Base-by-base conservation (phyloP, 1,140 invertebrate species). In the Heliconius eleuchia region DNA sequence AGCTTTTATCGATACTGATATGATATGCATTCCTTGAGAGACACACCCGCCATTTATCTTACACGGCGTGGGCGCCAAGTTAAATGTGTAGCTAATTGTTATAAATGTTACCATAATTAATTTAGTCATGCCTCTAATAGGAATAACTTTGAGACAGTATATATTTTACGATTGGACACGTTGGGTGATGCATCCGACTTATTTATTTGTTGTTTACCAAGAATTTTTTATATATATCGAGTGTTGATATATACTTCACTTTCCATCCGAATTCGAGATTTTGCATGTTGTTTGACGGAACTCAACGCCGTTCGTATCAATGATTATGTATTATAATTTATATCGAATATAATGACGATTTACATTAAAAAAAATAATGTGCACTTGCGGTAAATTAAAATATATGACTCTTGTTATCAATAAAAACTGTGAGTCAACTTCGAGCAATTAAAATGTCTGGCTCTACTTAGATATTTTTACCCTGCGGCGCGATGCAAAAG, bases 41-140 rank as follows among this genome's bases (percentile, higher is more conserved):
- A 52, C 79, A 80, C 77, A 78, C 77, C 55, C 71, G 57, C 55
- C 77, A 77, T 83, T 81, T 83, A 79, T 83, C 82, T 79, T 42
- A n/a, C 78, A 23, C n/a, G 71, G 79, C 75, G 79, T 83, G 55
- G 82, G 82, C 77, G 77, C 71, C 71, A 74, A 71, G 42, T 80
- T 81, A 76, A 82, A 82, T 78, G 80, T 83, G 80, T 83, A 83
- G 78, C 82, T 77, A 84, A 84, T 84, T 84, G 83, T 84, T 84
- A 84, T 84, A 84, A 84, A 84, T 84, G 83, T 79, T 77, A 71
- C 72, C 78, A 79, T 83, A 82, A 84, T 80, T 82, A 84, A 80
- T 82, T 80, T 80, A 82, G 82, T 83, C 78, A 82, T 76, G 81
- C 55, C 55, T 39, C 74, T 80, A 80, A 71, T 77, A 74, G 71